Evolutionary conservation across 2,797 vertebrate genomes (phyloP), one percentile per base, ranked within the genome.

Genomic region (Kryptopterus vitreolus): DNA sequence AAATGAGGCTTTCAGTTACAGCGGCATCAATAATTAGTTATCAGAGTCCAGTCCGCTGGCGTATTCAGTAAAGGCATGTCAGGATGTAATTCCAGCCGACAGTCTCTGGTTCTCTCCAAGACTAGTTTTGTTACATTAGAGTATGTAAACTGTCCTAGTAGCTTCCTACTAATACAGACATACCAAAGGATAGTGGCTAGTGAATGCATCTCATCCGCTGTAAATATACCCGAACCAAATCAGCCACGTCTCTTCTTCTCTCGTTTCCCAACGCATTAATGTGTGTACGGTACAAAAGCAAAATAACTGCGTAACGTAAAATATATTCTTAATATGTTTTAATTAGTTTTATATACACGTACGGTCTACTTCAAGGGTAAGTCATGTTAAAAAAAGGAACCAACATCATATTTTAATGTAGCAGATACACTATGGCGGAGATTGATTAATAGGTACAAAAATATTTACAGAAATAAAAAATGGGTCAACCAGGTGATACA

Each of bases 11-110:
- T 91, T 86, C 84, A 74, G 87, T 93, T 91, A 88, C 89, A 87
- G 71, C 68, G 82, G 81, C 89, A 92, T 93, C 80, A 88, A 91
- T 91, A 90, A 91, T 91, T 91, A 82, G 87, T 89, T 35, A 81
- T 85, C 66, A 74, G 88, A 78, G 76, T 66, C 82, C 77, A 77
- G 38, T 53, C 35, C 33, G 43, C 57, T 24, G 46, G 68, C 72
- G 55, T 62, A n/a, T n/a, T 81, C 61, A 76, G n/a, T 50, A 84
- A 69, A 77, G 73, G 63, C 48, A 72, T 29, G 10, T 46, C 71
- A 53, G 85, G 78, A 70, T 93, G 92, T 92, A 93, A 94, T 94
- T 93, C 85, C 91, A 94, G 89, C 82, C 89, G 59, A 0, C 1
- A 80, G 86, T 90, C 87, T 92, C 89, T 83, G 87, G 89, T 93